Conservation (phyloP, 2,797 vertebrate species). For the Sebastes nivosus region DNA sequence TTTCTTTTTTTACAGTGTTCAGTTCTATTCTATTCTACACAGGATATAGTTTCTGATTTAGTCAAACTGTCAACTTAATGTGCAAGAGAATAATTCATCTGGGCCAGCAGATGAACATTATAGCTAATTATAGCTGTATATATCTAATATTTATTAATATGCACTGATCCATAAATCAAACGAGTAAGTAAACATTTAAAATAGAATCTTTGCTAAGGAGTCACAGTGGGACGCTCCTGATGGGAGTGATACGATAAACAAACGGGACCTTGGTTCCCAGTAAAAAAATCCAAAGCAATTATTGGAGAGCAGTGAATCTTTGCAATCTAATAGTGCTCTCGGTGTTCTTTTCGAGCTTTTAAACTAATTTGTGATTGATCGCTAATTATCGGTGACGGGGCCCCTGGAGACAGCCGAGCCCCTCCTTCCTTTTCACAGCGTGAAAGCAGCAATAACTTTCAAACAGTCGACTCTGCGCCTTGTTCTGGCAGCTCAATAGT, state of each 20-base stretch:
- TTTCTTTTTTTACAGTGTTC: no score
- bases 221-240: not conserved
- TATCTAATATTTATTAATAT: not conserved
- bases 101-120: not conserved
- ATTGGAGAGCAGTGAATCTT: slow-evolving; percentile 78
- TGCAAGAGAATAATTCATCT: not conserved
- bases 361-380: slow-evolving; percentile 83
- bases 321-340: slow-evolving; percentile 79
- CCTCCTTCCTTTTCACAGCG: slow-evolving; percentile 49
- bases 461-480: slow-evolving; percentile 62
- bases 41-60: no score
- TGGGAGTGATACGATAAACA: slow-evolving; percentile 47
- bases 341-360: slow-evolving; percentile 79
- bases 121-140: not conserved
- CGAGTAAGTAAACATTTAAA: not conserved
- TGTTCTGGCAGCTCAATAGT: slow-evolving; percentile 67
- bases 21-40: no score
- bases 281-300: slow-evolving; percentile 76
- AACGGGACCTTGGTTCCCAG: slow-evolving; percentile 31
- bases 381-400: slow-evolving; percentile 78
- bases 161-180: not conserved
- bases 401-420: slow-evolving; percentile 59
- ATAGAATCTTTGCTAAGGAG: not conserved
- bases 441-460: slow-evolving; percentile 73
- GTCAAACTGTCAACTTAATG: not conserved